Percentiles rank a stretch among this genome's conserved stretches.
These are phyloP conservation scores for Drusus annulatus DNA, from an alignment of 1,140 invertebrate species.

Conservation along the genomic window DNA sequence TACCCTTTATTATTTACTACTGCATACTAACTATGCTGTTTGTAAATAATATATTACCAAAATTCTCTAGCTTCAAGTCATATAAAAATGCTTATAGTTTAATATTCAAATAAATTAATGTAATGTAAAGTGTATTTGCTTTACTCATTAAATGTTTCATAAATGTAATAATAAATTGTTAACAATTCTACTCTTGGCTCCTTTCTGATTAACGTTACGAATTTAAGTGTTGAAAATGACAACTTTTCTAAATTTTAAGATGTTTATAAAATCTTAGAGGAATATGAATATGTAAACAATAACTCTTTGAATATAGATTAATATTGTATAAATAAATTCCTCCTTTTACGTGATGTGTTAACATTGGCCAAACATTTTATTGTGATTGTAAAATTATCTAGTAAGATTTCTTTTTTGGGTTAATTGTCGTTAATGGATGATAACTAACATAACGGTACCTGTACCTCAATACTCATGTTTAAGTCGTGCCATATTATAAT, in stretches of 20 bases:
- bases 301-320: constrained; percentile 10
- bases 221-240: constrained; percentile 13
- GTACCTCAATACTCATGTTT: constrained; percentile 66
- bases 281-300: constrained; percentile 9
- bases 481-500: constrained; percentile 12
- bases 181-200: constrained; percentile 14
- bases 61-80: constrained; percentile 13
- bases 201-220: constrained; percentile 12
- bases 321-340: constrained; percentile 3
- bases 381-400: constrained; percentile 34
- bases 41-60: neutral
- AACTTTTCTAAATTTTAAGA: constrained; percentile 21
- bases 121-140: neutral
- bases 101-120: constrained; percentile 3
- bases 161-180: constrained; percentile 7
- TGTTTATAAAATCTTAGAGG: constrained; percentile 14
- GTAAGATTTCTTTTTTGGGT: constrained; percentile 2
- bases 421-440: neutral
- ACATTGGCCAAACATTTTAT: constrained; percentile 25
- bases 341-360: neutral
- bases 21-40: neutral
- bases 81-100: constrained; percentile 6
- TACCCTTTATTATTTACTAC: no score
- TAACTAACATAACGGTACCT: constrained; percentile 66
- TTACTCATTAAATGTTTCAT: neutral